phyloP scores from a whole-genome alignment of 2,797 vertebrate genomes.

The Bucorvus abyssinicus region DNA sequence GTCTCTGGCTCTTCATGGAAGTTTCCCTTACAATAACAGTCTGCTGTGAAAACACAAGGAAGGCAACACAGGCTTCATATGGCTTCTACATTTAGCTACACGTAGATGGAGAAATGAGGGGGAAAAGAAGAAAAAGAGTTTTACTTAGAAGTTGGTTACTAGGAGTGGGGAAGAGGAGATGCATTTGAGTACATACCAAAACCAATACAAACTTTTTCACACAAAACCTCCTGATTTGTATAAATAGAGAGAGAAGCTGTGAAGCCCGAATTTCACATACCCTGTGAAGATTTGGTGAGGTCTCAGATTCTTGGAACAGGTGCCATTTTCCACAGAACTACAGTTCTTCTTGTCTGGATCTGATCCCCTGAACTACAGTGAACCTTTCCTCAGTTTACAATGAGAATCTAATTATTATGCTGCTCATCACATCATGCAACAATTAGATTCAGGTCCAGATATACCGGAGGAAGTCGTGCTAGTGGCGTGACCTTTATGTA shows the following conservation, averaged over 20 bases:
- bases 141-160: not conserved
- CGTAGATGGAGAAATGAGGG: not conserved
- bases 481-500: not conserved
- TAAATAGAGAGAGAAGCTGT: not conserved
- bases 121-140: not conserved
- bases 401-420: not conserved
- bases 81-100: constrained; percentile 8
- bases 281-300: not conserved
- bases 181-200: not conserved
- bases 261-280: not conserved
- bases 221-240: not conserved
- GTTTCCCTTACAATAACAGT: constrained; percentile 30
- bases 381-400: not conserved
- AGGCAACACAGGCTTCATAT: not conserved
- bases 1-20: constrained; percentile 55
- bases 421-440: not conserved
- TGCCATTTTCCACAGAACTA: not conserved
- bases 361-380: not conserved
- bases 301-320: not conserved
- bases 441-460: not conserved
- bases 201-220: not conserved
- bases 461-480: not conserved
- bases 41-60: constrained; percentile 15
- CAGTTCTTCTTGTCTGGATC: not conserved
- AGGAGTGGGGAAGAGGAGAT: not conserved